A percentile compares a stretch with the other conserved stretches of the same genome.
These are phyloP conservation scores for Dallia pectoralis DNA, from an alignment of 2,797 vertebrate genomes.

Conservation along the genomic window DNA sequence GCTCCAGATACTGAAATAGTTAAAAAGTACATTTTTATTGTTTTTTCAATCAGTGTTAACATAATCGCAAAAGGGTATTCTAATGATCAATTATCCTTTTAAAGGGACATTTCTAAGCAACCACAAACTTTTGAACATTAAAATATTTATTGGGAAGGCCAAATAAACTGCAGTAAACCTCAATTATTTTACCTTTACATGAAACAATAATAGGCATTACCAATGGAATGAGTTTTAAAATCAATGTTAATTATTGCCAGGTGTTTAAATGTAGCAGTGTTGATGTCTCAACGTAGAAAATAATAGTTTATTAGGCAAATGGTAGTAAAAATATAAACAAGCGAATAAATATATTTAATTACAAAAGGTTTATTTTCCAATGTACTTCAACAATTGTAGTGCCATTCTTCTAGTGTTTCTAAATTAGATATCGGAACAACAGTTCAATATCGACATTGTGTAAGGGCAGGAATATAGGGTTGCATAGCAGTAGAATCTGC, in stretches of 20 bases:
- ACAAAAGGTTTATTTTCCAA: constrained; percentile 71
- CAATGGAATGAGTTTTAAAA: background rate
- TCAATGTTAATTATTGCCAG: background rate
- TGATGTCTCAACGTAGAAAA: background rate
- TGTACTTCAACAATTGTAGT: constrained; percentile 62
- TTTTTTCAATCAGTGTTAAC: too few relatives aligned
- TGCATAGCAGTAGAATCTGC: constrained; percentile 68
- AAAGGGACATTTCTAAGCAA: too few relatives aligned
- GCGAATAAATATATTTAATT: constrained; percentile 41
- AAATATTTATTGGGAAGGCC: too few relatives aligned
- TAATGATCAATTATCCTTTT: too few relatives aligned
- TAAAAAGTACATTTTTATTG: too few relatives aligned
- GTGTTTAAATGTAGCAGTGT: background rate
- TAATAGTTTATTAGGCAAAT: background rate
- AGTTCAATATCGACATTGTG: constrained; percentile 61
- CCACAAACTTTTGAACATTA: too few relatives aligned
- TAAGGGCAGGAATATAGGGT: constrained; percentile 68
- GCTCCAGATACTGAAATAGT: too few relatives aligned
- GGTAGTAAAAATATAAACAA: too few relatives aligned
- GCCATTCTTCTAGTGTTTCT: constrained; percentile 64
- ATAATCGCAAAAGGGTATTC: too few relatives aligned
- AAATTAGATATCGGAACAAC: constrained; percentile 60
- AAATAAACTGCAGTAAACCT: too few relatives aligned
- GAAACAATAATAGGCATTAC: background rate
- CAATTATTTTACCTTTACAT: too few relatives aligned